Conservation (phyloP, 1,140 invertebrate genomes). For the Nasonia vitripennis region DNA sequence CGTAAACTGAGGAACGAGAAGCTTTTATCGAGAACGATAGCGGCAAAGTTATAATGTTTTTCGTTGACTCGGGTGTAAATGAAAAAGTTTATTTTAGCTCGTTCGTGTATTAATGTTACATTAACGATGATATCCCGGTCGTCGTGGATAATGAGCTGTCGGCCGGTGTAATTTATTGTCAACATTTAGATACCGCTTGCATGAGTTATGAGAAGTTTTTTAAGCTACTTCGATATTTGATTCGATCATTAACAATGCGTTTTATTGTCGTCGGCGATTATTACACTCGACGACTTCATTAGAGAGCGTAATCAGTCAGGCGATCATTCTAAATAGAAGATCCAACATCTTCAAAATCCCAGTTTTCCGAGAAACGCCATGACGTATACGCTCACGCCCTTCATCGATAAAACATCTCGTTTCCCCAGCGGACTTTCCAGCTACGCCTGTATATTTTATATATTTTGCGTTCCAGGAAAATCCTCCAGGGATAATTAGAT, state of each 20-base stretch:
- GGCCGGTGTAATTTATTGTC: too few relatives aligned
- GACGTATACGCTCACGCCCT: background rate
- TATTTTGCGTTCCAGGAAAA: background rate
- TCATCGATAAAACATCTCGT: constrained; percentile 14
- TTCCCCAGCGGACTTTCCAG: background rate
- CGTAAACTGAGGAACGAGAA: background rate
- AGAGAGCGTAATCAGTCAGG: background rate
- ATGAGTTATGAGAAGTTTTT: too few relatives aligned
- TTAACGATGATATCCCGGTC: too few relatives aligned
- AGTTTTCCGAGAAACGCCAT: background rate
- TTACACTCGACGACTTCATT: background rate
- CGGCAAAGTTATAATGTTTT: too few relatives aligned
- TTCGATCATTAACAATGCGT: background rate
- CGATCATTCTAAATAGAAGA: too few relatives aligned
- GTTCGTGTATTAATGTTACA: too few relatives aligned
- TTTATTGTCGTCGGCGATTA: background rate
- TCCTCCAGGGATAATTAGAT: background rate
- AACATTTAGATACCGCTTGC: too few relatives aligned
- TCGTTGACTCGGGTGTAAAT: too few relatives aligned
- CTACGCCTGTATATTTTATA: background rate
- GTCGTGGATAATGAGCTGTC: too few relatives aligned
- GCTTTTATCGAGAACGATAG: background rate
- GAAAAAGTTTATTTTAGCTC: too few relatives aligned
- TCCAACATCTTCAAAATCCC: too few relatives aligned
- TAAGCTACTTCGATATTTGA: background rate